Evolutionary conservation across 2,888 invertebrate species (phyloP).

Genomic region (Tinea semifulvella): DNA sequence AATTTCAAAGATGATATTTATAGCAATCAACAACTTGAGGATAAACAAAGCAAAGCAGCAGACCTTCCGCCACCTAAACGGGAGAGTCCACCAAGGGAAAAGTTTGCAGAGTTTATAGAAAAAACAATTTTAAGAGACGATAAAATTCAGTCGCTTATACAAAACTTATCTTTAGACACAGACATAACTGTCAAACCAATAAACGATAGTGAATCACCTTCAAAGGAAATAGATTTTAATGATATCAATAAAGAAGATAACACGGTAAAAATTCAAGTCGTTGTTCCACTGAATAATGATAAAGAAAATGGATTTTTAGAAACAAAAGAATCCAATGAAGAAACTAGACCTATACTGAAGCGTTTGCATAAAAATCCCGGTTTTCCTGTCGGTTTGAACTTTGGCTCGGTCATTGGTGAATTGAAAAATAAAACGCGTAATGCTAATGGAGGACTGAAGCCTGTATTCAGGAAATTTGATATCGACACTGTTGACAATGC

Average conservation of each 20-base stretch:
- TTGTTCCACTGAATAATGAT: neutral
- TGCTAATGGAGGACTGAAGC: slow-evolving; percentile 44
- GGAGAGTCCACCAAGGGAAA: slow-evolving; percentile 55
- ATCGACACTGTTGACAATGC: slow-evolving; percentile 34
- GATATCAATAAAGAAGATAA: slow-evolving; percentile 11
- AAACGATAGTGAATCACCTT: neutral
- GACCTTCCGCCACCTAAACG: slow-evolving; percentile 30
- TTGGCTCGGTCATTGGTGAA: slow-evolving; percentile 57
- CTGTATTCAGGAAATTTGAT: slow-evolving; percentile 57
- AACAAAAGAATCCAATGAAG: slow-evolving; percentile 19
- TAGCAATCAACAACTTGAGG: neutral
- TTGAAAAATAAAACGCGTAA: slow-evolving; percentile 51
- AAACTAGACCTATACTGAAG: slow-evolving; percentile 33
- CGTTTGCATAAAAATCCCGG: slow-evolving; percentile 46
- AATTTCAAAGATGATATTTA: slow-evolving; percentile 2
- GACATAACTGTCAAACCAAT: slow-evolving; percentile 13
- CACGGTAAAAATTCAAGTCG: slow-evolving; percentile 1
- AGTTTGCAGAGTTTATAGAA: slow-evolving; percentile 50
- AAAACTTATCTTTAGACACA: slow-evolving; percentile 50
- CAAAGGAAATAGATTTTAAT: neutral
- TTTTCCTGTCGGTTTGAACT: slow-evolving; percentile 43
- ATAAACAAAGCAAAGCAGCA: slow-evolving; percentile 17
- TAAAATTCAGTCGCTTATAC: slow-evolving; percentile 54
- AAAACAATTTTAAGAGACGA: slow-evolving; percentile 55
- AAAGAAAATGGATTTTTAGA: slow-evolving; percentile 14